These are phyloP conservation scores for Callorhinus ursinus DNA, from an alignment of 2,113 vertebrate species.

Conservation along the genomic window DNA sequence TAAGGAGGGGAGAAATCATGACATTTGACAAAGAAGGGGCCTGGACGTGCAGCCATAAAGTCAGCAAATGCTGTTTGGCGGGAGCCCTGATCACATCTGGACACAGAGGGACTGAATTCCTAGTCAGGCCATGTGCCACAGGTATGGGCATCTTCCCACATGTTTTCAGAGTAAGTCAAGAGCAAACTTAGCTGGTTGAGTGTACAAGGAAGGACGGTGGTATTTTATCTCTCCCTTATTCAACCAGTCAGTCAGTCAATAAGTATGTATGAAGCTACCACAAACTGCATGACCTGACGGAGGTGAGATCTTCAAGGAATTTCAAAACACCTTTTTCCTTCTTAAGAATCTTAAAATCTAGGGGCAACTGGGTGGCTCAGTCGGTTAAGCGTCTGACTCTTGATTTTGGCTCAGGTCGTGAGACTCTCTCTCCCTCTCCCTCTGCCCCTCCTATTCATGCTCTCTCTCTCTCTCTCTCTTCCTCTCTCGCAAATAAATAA, in stretches of 20 bases:
- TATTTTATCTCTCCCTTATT: neutral
- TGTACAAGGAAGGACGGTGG: neutral
- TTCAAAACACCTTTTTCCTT: neutral
- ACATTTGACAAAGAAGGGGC: neutral
- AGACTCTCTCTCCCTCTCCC: neutral
- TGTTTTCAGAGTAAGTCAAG: neutral
- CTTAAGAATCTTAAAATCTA: slow-evolving; percentile 55
- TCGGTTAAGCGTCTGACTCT: neutral
- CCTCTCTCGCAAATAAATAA: neutral
- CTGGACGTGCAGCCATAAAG: accelerated
- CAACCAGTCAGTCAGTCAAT: neutral
- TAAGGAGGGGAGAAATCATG: neutral
- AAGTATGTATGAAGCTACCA: slow-evolving; percentile 53
- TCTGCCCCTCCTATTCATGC: neutral
- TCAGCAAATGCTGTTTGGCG: neutral
- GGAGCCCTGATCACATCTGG: accelerated
- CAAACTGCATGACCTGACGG: neutral
- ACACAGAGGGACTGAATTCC: accelerated
- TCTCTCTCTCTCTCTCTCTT: neutral
- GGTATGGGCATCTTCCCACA: accelerated
- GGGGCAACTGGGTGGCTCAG: neutral
- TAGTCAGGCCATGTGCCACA: accelerated
- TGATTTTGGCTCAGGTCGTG: neutral
- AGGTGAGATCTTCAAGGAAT: neutral
- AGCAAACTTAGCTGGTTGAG: neutral